Evolutionary conservation across 1,140 invertebrate genomes (phyloP), one percentile per base, ranked within the genome.

Genomic region (Micrasema minimum): DNA sequence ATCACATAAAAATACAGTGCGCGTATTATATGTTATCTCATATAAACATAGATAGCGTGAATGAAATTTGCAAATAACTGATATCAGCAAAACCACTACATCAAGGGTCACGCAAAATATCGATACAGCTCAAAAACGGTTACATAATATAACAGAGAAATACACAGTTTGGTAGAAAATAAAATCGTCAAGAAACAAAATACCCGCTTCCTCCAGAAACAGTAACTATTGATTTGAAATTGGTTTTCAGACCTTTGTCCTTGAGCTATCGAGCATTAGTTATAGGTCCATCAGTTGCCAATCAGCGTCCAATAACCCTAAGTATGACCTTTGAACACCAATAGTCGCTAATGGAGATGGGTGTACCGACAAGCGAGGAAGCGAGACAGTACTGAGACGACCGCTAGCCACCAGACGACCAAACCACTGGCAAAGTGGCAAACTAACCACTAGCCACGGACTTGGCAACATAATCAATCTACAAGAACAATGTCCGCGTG

Each of bases 301-400:
- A 1, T 12, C 2, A 51, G 9, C 48, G 18, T 41, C 55, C 35
- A 41, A 12, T 22, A 20, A 41, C 35, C 55, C 18, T 16, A 12
- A 31, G 26, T n/a, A 6, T 12, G 20, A 35, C 55, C 55, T 9
- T 41, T 38, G 55, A 12, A 16, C 35, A 14, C 5, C 38, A 41
- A 41, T 41, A 59, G 55, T 59, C 20, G 37, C 37, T 41, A 59
- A 59, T 59, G 55, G 35, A n/a, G 18, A 20, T 9, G 55, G 6
- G 12, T 16, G 9, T 12, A 10, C 16, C 18, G 37, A 6, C 55
- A 2, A 11, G 16, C 35, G 20, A 35, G 37, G 31, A 38, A 35
- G 11, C 51, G 16, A 55, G 51, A 55, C 12, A 45, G 43, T 45
- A 11, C 18, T 9, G 18, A 22, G 22, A 51, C 50, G 50, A 51